Base-by-base conservation (phyloP, 1,140 invertebrate genomes). In the Leptinotarsa undecemlineata region DNA sequence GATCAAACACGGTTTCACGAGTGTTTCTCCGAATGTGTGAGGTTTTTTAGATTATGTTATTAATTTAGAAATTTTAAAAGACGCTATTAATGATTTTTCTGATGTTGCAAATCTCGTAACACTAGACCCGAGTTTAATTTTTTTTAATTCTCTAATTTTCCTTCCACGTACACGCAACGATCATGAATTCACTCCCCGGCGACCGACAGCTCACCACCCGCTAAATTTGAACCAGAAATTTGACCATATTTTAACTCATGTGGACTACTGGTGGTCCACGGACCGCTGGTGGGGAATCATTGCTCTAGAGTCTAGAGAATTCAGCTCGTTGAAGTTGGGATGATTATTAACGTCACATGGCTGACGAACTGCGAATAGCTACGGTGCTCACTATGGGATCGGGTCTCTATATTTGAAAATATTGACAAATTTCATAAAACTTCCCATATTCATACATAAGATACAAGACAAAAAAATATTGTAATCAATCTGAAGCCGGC, bases 61-160 rank as follows among this genome's bases (percentile, higher is more conserved):
- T 48, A 77, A 76, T 71, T 76, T 69, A 23, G 79, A 73, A 70
- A 80, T 71, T 20, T 77, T 62, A 76, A 75, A 81, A 33, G 75
- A 81, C 61, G 72, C 76, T 48, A 23, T 48, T 68, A 77, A 76
- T 76, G 67, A 62, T 73, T 76, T 77, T 60, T 79, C 76, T 1
- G 64, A 74, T 74, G 71, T 60, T 62, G 67, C 72, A 77, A 72
- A 75, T 51, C 61, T 70, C 63, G 71, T 70, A 48, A 69, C 69
- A 68, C 62, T 72, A 19, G 73, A 33, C 48, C 73, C 75, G 42
- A 78, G 71, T 76, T 76, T 79, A 26, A 77, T 71, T 80, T 78
- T 71, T 81, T 78, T 61, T 76, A 69, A 71, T 79, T 77, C 19
- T 71, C 23, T 75, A 76, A 26, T 77, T 80, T 76, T 21, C 77